phyloP scores from a whole-genome alignment of 2,113 vertebrate species.

The Callipepla squamata region DNA sequence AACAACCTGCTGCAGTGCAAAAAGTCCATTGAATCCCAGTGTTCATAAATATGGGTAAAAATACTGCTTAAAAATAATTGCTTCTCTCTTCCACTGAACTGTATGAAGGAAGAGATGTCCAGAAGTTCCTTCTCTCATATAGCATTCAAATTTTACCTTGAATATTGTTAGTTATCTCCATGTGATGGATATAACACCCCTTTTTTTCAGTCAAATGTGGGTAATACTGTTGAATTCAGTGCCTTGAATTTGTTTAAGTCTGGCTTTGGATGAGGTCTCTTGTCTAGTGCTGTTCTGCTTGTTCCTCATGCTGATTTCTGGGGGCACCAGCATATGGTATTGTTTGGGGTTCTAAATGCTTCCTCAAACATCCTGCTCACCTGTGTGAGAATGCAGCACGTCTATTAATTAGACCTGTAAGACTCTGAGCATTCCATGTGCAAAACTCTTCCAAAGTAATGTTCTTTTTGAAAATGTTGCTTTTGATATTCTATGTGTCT shows the following conservation, averaged over 20 bases:
- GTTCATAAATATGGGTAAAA: not conserved
- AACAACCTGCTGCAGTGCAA: not conserved
- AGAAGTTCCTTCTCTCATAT: not conserved
- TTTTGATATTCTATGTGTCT: not conserved
- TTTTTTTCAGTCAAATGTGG: rapidly evolving
- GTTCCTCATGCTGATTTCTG: not conserved
- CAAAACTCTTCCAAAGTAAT: not conserved
- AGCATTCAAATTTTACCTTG: not conserved
- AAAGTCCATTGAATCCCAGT: not conserved
- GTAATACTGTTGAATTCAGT: not conserved
- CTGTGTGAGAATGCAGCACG: not conserved
- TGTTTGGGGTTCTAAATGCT: not conserved
- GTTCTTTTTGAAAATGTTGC: rapidly evolving
- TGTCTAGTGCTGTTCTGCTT: not conserved
- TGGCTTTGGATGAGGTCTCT: not conserved
- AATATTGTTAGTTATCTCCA: not conserved
- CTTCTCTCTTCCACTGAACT: not conserved
- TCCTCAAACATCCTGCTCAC: not conserved
- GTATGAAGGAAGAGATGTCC: not conserved
- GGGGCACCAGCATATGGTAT: not conserved
- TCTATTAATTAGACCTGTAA: not conserved
- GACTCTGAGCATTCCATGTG: not conserved
- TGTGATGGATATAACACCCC: rapidly evolving
- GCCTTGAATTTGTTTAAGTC: not conserved
- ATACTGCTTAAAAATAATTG: not conserved